Evolutionary conservation across 1,140 invertebrate genomes (phyloP).

Genomic region (Drosophila ironensis): DNA sequence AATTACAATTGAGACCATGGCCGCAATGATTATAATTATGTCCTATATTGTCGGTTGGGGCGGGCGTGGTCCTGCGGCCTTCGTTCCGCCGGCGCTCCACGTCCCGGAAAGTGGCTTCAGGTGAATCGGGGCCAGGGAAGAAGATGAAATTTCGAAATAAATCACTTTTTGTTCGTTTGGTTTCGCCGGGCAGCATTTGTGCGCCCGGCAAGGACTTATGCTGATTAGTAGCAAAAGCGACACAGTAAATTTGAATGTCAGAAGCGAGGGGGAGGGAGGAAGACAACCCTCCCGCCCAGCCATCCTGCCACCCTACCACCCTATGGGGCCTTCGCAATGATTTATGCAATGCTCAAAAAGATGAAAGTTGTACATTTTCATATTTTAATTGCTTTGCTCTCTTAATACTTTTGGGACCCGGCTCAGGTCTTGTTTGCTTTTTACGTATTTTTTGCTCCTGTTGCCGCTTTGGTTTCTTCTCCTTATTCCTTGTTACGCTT

Average conservation of each 20-base stretch:
- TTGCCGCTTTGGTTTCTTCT: slow-evolving; percentile 20
- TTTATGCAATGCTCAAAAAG: slow-evolving; percentile 81
- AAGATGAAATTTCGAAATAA: slow-evolving; percentile 60
- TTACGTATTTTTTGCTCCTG: slow-evolving; percentile 25
- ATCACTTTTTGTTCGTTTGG: slow-evolving; percentile 58
- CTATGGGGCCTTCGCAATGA: slow-evolving; percentile 71
- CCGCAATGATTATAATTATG: slow-evolving; percentile 78
- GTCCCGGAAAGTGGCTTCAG: slow-evolving; percentile 63
- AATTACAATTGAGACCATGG: slow-evolving; percentile 72
- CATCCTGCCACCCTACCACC: not conserved
- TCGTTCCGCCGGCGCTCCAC: too few relatives aligned
- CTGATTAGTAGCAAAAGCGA: slow-evolving; percentile 77
- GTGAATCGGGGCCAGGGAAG: slow-evolving; percentile 27
- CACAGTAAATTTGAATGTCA: slow-evolving; percentile 76
- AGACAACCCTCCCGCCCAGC: not conserved
- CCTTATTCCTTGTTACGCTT: slow-evolving; percentile 61
- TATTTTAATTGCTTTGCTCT: slow-evolving; percentile 81
- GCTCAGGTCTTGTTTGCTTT: slow-evolving; percentile 39
- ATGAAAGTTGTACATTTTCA: slow-evolving; percentile 81
- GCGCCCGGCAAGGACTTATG: slow-evolving; percentile 65
- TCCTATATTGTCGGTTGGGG: slow-evolving; percentile 48
- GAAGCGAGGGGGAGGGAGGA: not conserved
- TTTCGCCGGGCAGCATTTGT: slow-evolving; percentile 39
- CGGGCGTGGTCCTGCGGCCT: not conserved
- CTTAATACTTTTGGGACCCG: slow-evolving; percentile 78